These are phyloP conservation scores for Peucedramus taeniatus DNA, from an alignment of 2,113 vertebrate genomes.

Conservation along the genomic window DNA sequence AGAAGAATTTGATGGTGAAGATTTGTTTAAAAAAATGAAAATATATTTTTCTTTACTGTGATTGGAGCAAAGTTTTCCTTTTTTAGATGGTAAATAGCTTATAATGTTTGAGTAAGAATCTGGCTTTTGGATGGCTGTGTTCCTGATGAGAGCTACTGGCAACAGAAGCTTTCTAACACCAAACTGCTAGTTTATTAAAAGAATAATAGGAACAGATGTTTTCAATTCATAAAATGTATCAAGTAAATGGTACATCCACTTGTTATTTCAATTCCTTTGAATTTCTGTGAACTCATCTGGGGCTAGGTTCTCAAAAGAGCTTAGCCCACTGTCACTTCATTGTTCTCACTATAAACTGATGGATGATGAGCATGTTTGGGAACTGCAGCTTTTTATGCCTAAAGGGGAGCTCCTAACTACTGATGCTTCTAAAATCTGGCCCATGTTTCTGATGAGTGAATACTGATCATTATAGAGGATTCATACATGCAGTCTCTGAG, in stretches of 20 bases:
- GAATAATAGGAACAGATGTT: slow-evolving; percentile 60
- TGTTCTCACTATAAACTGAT: slow-evolving; percentile 13
- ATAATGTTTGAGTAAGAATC: background rate
- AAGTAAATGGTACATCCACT: slow-evolving; percentile 38
- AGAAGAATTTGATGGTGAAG: background rate
- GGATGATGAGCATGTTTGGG: background rate
- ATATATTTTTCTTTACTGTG: background rate
- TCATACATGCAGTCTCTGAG: background rate
- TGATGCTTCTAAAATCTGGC: background rate
- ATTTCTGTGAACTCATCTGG: slow-evolving; percentile 40
- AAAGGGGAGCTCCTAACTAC: background rate
- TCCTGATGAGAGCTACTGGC: slow-evolving; percentile 4
- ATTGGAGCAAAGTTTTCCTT: background rate
- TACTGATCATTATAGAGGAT: slow-evolving; percentile 30
- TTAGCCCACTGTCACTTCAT: background rate
- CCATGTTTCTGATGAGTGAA: background rate
- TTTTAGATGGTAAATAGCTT: background rate
- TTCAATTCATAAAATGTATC: slow-evolving; percentile 35
- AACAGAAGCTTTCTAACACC: background rate
- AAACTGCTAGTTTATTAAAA: slow-evolving; percentile 20
- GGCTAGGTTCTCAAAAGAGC: slow-evolving; percentile 35
- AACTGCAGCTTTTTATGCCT: slow-evolving; percentile 16
- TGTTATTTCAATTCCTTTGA: slow-evolving; percentile 50
- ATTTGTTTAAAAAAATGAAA: background rate
- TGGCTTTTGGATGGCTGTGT: background rate